Conservation (phyloP, 2,113 vertebrate species). For the Semicossyphus pulcher region DNA sequence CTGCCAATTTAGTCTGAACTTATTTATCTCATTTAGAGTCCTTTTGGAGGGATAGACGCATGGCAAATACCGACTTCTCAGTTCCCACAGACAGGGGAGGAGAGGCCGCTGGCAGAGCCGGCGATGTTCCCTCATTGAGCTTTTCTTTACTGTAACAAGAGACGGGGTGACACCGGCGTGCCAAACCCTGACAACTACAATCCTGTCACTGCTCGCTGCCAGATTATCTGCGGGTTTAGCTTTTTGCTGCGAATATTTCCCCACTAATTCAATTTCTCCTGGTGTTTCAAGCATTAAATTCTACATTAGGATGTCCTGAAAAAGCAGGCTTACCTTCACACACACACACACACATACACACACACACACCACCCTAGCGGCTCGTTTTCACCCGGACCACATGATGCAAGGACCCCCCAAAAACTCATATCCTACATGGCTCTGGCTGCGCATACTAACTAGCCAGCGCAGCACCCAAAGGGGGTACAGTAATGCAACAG, state of each 20-base stretch:
- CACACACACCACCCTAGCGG: constrained; percentile 29
- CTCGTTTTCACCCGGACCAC: constrained; percentile 37
- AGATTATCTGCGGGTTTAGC: constrained; percentile 46
- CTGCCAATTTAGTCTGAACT: constrained; percentile 76
- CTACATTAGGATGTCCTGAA: constrained; percentile 31
- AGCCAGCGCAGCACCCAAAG: constrained; percentile 50
- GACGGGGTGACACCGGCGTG: constrained; percentile 56
- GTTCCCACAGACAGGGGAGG: constrained; percentile 64
- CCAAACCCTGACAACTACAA: constrained; percentile 69
- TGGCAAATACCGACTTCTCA: constrained; percentile 61
- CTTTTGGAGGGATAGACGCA: constrained; percentile 69
- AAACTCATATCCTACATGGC: constrained; percentile 50
- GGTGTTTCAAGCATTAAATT: constrained; percentile 61
- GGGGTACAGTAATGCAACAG: constrained; percentile 53
- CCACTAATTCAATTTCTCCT: constrained; percentile 57
- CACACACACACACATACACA: constrained; percentile 6
- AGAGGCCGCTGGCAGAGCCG: constrained; percentile 52
- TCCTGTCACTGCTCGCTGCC: constrained; percentile 62
- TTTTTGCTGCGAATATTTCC: constrained; percentile 29
- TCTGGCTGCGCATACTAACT: constrained; percentile 64
- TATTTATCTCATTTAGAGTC: constrained; percentile 78
- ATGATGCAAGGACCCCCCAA: constrained; percentile 69
- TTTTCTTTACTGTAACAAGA: constrained; percentile 66
- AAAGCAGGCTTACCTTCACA: constrained; percentile 28
- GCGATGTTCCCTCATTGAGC: constrained; percentile 61